A percentile compares a stretch with the other conserved stretches of the same genome.
Conservation (phyloP, 1,140 invertebrate species). For the Melipona quadrifasciata region DNA sequence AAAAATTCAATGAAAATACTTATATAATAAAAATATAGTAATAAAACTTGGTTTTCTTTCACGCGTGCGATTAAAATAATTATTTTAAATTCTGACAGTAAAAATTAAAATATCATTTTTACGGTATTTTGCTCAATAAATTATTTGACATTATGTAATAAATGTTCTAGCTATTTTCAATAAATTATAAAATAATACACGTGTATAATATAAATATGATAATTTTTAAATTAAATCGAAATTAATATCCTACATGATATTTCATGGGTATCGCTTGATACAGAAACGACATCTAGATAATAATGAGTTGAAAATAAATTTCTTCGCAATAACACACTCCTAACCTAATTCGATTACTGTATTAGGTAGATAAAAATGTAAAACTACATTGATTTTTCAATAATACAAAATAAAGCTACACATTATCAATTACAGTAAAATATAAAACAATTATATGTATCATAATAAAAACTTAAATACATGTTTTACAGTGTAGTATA, state of each 20-base stretch:
- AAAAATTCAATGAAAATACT: background rate
- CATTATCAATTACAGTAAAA: background rate
- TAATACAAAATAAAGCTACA: background rate
- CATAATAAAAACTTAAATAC: background rate
- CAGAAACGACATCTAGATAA: constrained; percentile 3
- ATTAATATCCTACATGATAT: background rate
- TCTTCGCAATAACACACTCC: background rate
- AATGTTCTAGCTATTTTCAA: background rate
- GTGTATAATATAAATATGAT: background rate
- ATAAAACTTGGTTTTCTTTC: background rate
- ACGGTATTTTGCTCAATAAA: background rate
- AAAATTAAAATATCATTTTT: background rate
- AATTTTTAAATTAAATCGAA: background rate
- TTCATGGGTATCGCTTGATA: background rate
- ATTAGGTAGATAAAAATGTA: background rate
- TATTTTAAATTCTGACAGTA: background rate
- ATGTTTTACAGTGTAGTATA: background rate
- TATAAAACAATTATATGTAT: background rate
- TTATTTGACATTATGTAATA: background rate
- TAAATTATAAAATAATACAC: background rate
- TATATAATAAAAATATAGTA: background rate
- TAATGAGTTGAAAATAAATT: background rate
- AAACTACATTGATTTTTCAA: background rate
- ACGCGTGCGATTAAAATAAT: background rate
- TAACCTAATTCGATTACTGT: constrained; percentile 17